Evolutionary conservation across 1,140 invertebrate species (phyloP), one percentile per base, ranked within the genome.

Genomic region (Drosophila repleta): DNA sequence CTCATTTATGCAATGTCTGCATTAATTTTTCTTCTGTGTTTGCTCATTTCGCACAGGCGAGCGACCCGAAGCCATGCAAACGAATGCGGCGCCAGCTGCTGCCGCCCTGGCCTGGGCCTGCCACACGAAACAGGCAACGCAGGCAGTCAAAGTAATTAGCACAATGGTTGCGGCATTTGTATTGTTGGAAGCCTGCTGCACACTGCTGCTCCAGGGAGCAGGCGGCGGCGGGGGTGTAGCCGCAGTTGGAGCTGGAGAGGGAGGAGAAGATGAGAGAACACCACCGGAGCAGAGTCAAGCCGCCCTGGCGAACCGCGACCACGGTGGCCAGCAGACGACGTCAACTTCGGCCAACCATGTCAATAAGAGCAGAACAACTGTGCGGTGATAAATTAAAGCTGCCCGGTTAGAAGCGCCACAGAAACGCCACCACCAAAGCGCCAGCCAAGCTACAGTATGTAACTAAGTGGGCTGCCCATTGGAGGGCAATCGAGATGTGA

Each of bases 41-140:
- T 63, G 51, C 62, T 60, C 66, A 73, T 72, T 76, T 61, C 73
- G 76, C 26, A 67, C 80, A 91, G 90, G 90, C 66, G 90, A 91
- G 70, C 90, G 90, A 63, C 90, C 90, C 53, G 90, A 91, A 62
- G 90, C 90, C 21, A 91, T 91, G 90, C 90, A 91, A 81, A 91
- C 90, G 70, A 91, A 90, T 73, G 90, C 79, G 65, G 89, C 89
- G 24, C 83, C 83, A 37, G 79, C 90, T 60, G 90, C 90, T 26
- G 83, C 76, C 21, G 82, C 70, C 20, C 29, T 82, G 60, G 84
- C 90, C 79, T 75, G 84, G 87, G 67, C 79, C 69, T 85, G 82
- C 52, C 85, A 75, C 69, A 81, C 73, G 65, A 76, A 62, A 52
- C 70, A 76, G 66, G 74, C 72, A 48, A 78, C 75, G 64, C 82